Base-by-base conservation (phyloP, 1,140 invertebrate species). In the Bombus impatiens region DNA sequence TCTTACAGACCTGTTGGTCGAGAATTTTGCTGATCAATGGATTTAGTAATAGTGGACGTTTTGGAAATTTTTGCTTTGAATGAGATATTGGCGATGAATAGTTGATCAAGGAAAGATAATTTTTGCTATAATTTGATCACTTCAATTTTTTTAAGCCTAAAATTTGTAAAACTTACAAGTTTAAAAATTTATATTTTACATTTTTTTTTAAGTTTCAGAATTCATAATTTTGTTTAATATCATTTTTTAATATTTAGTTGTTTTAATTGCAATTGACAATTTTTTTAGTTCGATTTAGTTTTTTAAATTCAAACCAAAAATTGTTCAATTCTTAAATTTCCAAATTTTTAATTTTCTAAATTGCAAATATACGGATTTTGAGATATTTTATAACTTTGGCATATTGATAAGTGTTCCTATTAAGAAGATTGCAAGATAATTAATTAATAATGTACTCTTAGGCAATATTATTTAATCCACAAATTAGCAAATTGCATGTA, bases 381-480 rank as follows among this genome's bases (percentile, higher is more conserved):
- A 44, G 5, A 32, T 42, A 67, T 35, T 67, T 18, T 22, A 32
- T 35, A 22, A 32, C n/a, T 67, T 35, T 32, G 3, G 3, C 25
- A 71, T 22, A 74, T 22, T 25, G n/a, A 47, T 12, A 13, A 53
- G 15, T 12, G 25, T 40, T 59, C 22, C 12, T 13, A 76, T 57
- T 76, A 12, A n/a, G n/a, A 40, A 40, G 13, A 40, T 3, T 10
- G 53, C 25, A 4, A 18, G 35, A 62, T 74, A 74, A 74, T 77
- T 35, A 57, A 77, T 59, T 57, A 77, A 77, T 57, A 76, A 76
- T 62, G 47, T 57, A 62, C 9, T 78, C 13, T 40, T n/a, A n/a
- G n/a, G 13, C 13, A 25, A 47, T 53, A 53, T 71, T 75, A 82
- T 74, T 44, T 15, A 75, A 44, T 10, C 12, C n/a, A 1, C 1